Percentiles rank a stretch among this genome's conserved stretches.
Evolutionary conservation across 2,797 vertebrate species (phyloP).

Genomic region (Karalla daura): DNA sequence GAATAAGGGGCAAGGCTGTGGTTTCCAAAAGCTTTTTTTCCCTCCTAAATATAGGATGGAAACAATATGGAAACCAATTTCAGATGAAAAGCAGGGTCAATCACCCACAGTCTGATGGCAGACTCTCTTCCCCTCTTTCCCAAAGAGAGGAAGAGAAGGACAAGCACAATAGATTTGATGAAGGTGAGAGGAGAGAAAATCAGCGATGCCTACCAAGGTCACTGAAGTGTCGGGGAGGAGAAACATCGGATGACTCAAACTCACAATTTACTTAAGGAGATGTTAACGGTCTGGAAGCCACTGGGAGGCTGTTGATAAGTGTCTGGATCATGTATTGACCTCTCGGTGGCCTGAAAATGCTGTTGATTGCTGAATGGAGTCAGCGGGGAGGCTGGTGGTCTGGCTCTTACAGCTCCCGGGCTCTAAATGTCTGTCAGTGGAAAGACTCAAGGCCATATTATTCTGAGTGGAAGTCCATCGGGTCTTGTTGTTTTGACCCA

Average conservation of each 20-base stretch:
- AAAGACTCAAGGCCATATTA: conserved; percentile 75
- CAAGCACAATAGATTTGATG: conserved; percentile 8
- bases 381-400: conserved; percentile 69
- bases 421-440: conserved; percentile 69
- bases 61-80: conserved; percentile 46
- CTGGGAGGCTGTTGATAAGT: conserved; percentile 75
- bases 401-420: conserved; percentile 61
- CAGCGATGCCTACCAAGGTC: conserved; percentile 65
- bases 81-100: conserved; percentile 48
- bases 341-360: conserved; percentile 63
- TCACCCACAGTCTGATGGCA: conserved; percentile 4
- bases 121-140: too few species aligned
- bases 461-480: conserved; percentile 71
- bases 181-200: conserved; percentile 43
- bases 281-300: conserved; percentile 68
- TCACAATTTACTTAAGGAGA: conserved; percentile 79
- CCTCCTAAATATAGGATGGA: conserved; percentile 14
- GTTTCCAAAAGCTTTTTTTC: neutral
- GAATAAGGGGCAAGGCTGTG: neutral
- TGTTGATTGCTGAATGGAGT: conserved; percentile 72
- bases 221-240: conserved; percentile 58
- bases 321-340: conserved; percentile 75
- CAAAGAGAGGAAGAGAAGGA: conserved; percentile 6
- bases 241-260: conserved; percentile 67
- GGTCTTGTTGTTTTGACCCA: conserved; percentile 77